These are phyloP conservation scores for Heliothis virescens DNA, from an alignment of 1,140 invertebrate species.

Conservation along the genomic window DNA sequence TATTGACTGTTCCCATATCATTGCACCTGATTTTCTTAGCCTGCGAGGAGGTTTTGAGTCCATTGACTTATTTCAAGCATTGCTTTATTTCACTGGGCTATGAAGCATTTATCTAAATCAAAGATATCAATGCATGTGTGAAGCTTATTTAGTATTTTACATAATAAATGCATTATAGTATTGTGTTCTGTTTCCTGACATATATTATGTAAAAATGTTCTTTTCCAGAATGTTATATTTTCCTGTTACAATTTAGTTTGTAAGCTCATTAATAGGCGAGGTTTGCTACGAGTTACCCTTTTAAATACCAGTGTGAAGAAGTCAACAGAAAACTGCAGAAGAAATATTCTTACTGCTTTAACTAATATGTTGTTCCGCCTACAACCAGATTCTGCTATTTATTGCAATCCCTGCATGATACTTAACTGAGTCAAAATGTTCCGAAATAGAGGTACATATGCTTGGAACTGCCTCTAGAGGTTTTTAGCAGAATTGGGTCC, in stretches of 20 bases:
- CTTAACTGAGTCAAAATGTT: conserved; percentile 17
- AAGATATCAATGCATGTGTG: too few relatives aligned
- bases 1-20: too few relatives aligned
- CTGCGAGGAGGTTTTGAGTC: too few relatives aligned
- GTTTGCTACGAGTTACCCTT: background rate
- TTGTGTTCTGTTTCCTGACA: background rate
- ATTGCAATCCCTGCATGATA: conserved; percentile 36
- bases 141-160: background rate
- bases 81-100: too few relatives aligned
- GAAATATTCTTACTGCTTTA: conserved; percentile 14
- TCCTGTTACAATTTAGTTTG: conserved; percentile 29
- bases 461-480: conserved; percentile 41
- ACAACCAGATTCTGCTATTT: conserved; percentile 20
- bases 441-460: conserved; percentile 6
- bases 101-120: too few relatives aligned
- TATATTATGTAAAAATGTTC: background rate
- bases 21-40: too few relatives aligned
- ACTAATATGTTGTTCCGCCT: conserved; percentile 30
- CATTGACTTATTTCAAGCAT: too few relatives aligned
- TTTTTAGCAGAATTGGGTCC: conserved; percentile 39
- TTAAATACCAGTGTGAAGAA: conserved; percentile 13
- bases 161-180: background rate
- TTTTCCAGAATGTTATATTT: background rate
- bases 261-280: conserved; percentile 3
- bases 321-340: conserved; percentile 16